These are phyloP conservation scores for Leistus spinibarbis DNA, from an alignment of 2,888 invertebrate genomes.

Conservation along the genomic window DNA sequence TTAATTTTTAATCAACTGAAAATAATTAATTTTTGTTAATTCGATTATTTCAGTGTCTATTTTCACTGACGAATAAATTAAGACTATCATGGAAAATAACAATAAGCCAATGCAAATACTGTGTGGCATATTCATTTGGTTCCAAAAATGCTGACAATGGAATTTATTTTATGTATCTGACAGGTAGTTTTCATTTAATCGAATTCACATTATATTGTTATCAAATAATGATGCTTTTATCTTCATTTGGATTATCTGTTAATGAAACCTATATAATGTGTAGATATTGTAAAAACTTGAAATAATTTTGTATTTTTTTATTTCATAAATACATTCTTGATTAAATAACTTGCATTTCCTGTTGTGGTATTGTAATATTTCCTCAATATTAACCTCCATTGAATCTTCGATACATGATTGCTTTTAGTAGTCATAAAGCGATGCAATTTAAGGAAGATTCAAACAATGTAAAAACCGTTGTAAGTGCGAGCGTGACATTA, in stretches of 20 bases:
- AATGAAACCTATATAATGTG: not conserved
- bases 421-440: too few relatives aligned
- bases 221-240: not conserved
- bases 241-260: not conserved
- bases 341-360: too few relatives aligned
- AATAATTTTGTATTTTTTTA: too few relatives aligned
- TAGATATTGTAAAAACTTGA: too few relatives aligned
- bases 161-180: not conserved
- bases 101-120: not conserved
- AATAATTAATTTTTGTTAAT: slow-evolving; percentile 27
- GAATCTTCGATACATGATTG: too few relatives aligned
- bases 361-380: too few relatives aligned
- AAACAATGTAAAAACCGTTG: too few relatives aligned
- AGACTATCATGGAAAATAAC: slow-evolving; percentile 7
- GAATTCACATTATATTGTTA: not conserved
- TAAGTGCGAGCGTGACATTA: too few relatives aligned
- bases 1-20: slow-evolving; percentile 24
- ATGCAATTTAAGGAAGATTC: too few relatives aligned
- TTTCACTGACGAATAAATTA: slow-evolving; percentile 15
- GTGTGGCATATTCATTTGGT: slow-evolving; percentile 10
- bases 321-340: too few relatives aligned
- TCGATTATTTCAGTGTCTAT: slow-evolving; percentile 13
- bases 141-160: slow-evolving; percentile 2
- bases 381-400: too few relatives aligned
- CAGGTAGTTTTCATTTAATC: slow-evolving; percentile 1